These are phyloP conservation scores for Drosophila repletoides DNA, from an alignment of 1,140 invertebrate genomes.

Conservation along the genomic window DNA sequence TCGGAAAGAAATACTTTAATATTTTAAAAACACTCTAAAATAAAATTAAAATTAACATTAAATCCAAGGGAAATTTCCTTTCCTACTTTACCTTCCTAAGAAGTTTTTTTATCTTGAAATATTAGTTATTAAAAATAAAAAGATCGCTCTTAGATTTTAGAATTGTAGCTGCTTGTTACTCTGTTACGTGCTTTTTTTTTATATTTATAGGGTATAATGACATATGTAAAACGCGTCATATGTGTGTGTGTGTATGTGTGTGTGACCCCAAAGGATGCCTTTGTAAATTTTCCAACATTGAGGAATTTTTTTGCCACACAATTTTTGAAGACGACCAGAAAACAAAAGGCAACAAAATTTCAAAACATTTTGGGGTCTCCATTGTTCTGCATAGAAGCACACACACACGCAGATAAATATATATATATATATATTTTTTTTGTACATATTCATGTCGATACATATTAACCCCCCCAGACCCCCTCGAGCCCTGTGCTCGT, in stretches of 20 bases:
- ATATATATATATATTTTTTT: neutral
- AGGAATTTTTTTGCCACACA: constrained; percentile 24
- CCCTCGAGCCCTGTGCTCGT: too few relatives aligned
- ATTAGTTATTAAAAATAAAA: too few relatives aligned
- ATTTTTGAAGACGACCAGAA: constrained; percentile 16
- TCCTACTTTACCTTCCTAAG: too few relatives aligned
- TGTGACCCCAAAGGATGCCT: constrained; percentile 30
- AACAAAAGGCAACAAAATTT: constrained; percentile 35
- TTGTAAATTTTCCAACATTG: constrained; percentile 37
- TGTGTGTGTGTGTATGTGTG: neutral
- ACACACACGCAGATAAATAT: neutral
- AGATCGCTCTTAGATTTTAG: too few relatives aligned
- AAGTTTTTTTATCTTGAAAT: too few relatives aligned
- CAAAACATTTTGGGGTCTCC: constrained; percentile 18
- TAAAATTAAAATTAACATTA: too few relatives aligned
- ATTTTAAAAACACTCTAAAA: too few relatives aligned
- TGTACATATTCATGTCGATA: constrained; percentile 9
- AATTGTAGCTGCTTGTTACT: too few relatives aligned
- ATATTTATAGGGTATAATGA: neutral
- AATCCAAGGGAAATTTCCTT: too few relatives aligned
- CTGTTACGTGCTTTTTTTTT: too few relatives aligned
- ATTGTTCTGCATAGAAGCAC: constrained; percentile 28
- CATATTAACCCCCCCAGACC: too few relatives aligned
- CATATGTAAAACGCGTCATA: constrained; percentile 3
- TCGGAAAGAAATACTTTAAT: too few relatives aligned